Percentiles rank a stretch among this genome's conserved stretches.
phyloP scores from a whole-genome alignment of 2,888 invertebrate species.

The Willowsia nigromaculata region DNA sequence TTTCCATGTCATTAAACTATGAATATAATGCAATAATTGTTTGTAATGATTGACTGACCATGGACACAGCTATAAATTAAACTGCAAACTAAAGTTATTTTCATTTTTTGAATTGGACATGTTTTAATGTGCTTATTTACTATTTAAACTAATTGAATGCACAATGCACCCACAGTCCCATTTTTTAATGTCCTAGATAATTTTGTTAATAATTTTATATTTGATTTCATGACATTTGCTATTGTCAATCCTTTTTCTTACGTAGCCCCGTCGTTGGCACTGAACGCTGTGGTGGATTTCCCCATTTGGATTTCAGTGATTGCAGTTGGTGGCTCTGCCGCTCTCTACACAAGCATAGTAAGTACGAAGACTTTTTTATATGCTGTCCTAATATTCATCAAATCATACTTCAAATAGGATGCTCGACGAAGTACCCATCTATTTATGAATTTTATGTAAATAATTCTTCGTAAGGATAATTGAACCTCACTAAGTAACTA shows the following conservation, averaged over 20 bases:
- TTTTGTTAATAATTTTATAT: too few species aligned
- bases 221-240: not conserved
- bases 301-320: constrained; percentile 76
- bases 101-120: not conserved
- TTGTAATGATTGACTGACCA: constrained; percentile 3
- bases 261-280: constrained; percentile 72
- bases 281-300: constrained; percentile 74
- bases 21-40: not conserved
- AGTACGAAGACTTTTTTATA: too few species aligned
- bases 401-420: too few species aligned
- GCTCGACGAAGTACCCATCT: too few species aligned
- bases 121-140: not conserved
- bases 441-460: too few species aligned
- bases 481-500: too few species aligned
- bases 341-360: constrained; percentile 77
- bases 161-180: not conserved
- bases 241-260: not conserved
- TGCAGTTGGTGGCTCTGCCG: constrained; percentile 77
- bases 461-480: too few species aligned
- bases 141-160: not conserved
- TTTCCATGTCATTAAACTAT: not conserved
- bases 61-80: not conserved
- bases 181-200: not conserved
- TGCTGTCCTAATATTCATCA: not conserved
- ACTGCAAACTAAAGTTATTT: not conserved